Percentiles rank a stretch among this genome's conserved stretches.
Evolutionary conservation across 2,797 vertebrate species (phyloP).

Genomic region (Lutjanus campechanus): DNA sequence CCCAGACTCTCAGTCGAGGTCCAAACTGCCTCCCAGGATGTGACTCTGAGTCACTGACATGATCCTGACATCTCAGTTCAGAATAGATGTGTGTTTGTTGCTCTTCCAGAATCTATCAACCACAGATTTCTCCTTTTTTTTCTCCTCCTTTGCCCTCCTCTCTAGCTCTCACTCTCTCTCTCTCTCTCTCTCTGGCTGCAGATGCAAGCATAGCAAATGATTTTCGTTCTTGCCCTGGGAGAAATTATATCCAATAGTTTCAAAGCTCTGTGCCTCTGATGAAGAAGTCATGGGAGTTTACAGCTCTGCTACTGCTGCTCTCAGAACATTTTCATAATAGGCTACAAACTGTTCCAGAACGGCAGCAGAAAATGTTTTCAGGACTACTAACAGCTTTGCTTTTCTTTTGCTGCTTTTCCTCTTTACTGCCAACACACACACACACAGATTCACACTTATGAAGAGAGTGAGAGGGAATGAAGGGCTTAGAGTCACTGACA

Average conservation of each 20-base stretch:
- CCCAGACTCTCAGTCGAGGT: slow-evolving; percentile 4
- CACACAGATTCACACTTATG: background rate
- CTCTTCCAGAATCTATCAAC: slow-evolving; percentile 1
- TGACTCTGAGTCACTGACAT: slow-evolving; percentile 7
- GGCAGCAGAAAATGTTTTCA: slow-evolving; percentile 12
- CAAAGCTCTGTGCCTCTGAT: slow-evolving; percentile 23
- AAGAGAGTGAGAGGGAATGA: background rate
- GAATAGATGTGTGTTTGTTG: slow-evolving; percentile 19
- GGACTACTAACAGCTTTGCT: background rate
- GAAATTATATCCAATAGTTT: slow-evolving; percentile 34
- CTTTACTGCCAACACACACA: background rate
- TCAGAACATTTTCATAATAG: slow-evolving; percentile 10
- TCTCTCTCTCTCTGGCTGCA: slow-evolving; percentile 7
- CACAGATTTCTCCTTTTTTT: slow-evolving; percentile 18
- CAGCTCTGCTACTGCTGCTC: slow-evolving; percentile 12
- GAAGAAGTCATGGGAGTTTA: slow-evolving; percentile 28
- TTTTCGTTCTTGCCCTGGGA: slow-evolving; percentile 27
- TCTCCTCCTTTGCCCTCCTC: slow-evolving; percentile 1
- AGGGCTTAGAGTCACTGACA: background rate
- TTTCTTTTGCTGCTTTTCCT: background rate
- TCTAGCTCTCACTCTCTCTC: background rate
- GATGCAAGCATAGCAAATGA: slow-evolving; percentile 16
- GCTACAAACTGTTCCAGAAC: slow-evolving; percentile 27
- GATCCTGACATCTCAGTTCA: slow-evolving; percentile 11
- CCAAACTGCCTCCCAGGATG: slow-evolving; percentile 8